Conservation (phyloP, 2,888 invertebrate species). For the Napeogenes sylphis region DNA sequence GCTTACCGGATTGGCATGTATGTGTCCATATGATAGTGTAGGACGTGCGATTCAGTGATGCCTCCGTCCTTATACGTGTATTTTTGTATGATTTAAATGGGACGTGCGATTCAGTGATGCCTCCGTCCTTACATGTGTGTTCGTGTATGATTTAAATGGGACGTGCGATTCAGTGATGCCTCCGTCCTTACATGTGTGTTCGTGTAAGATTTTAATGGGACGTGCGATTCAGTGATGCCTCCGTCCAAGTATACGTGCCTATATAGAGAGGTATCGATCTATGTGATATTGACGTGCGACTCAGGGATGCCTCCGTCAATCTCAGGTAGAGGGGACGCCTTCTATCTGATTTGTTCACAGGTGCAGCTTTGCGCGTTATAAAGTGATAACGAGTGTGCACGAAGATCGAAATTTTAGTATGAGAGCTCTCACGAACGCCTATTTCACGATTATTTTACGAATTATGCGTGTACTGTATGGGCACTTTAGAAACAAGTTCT, state of each 20-base stretch:
- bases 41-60: too few species aligned
- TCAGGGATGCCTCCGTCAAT: neutral
- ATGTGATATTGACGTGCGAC: neutral
- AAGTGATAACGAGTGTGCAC: neutral
- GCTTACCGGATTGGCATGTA: too few species aligned
- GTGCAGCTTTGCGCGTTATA: neutral
- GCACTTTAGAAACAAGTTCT: too few species aligned
- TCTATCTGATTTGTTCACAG: slow-evolving; percentile 3
- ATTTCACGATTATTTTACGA: neutral
- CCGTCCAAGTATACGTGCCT: neutral
- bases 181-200: neutral
- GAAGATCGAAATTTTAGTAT: neutral
- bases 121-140: neutral
- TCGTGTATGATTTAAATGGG: neutral
- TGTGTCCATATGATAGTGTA: too few species aligned
- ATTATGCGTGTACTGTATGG: neutral
- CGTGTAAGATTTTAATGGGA: neutral
- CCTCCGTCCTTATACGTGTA: too few species aligned
- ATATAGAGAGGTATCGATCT: neutral
- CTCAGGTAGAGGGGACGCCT: slow-evolving; percentile 2
- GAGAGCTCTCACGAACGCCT: neutral
- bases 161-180: slow-evolving; percentile 2
- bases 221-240: slow-evolving; percentile 7
- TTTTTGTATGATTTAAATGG: neutral
- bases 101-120: neutral